A percentile compares a stretch with the other conserved stretches of the same genome.
These are phyloP conservation scores for Ophion ventricosus DNA, from an alignment of 2,888 invertebrate genomes.

Conservation along the genomic window DNA sequence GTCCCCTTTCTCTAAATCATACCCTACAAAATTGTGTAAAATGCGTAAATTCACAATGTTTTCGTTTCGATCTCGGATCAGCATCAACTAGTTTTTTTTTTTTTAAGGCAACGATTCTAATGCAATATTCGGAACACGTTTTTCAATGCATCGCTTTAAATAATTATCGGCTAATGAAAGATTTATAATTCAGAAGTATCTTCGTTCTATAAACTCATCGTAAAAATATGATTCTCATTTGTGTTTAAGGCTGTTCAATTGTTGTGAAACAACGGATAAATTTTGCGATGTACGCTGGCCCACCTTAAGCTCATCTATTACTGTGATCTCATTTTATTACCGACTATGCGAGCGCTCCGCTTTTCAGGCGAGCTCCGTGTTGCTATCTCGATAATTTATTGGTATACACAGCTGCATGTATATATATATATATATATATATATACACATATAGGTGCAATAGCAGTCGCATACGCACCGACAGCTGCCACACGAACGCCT, in stretches of 20 bases:
- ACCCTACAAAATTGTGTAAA: neutral
- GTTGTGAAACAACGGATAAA: constrained; percentile 2
- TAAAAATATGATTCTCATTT: too few relatives aligned
- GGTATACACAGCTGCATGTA: constrained; percentile 6
- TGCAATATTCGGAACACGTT: too few relatives aligned
- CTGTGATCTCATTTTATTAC: constrained; percentile 33
- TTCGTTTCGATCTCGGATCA: too few relatives aligned
- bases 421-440: constrained; percentile 21
- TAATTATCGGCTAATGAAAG: too few relatives aligned
- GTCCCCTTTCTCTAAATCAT: neutral
- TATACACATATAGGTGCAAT: neutral
- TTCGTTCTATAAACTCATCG: too few relatives aligned
- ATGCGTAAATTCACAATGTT: neutral
- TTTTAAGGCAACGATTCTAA: too few relatives aligned
- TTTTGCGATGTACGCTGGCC: neutral
- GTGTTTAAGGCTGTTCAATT: neutral
- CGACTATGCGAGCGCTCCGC: constrained; percentile 17
- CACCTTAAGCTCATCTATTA: constrained; percentile 18
- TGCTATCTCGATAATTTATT: constrained; percentile 61
- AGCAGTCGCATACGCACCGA: constrained; percentile 43
- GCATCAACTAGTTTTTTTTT: too few relatives aligned
- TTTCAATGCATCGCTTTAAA: too few relatives aligned
- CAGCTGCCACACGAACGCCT: constrained; percentile 61
- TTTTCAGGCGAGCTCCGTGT: constrained; percentile 33
- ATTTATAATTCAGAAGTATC: too few relatives aligned